Evolutionary conservation across 2,113 vertebrate genomes (phyloP).

Genomic region (Eleginops maclovinus): DNA sequence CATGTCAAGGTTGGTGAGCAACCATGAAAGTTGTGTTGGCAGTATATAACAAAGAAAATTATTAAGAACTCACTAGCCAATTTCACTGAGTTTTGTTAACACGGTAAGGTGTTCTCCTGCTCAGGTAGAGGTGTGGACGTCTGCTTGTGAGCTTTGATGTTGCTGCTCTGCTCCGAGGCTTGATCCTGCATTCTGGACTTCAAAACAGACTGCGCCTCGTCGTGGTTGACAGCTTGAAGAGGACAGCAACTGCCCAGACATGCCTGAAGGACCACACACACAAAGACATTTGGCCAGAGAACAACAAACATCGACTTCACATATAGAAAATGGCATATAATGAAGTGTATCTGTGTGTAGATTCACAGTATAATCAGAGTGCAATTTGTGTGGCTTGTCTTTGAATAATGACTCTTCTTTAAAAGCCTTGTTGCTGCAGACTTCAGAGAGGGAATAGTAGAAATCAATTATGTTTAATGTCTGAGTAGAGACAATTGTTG

Average conservation of each 20-base stretch:
- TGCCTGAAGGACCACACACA: conserved; percentile 85
- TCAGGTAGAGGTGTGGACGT: conserved; percentile 86
- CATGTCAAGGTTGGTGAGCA: conserved; percentile 39
- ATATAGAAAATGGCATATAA: conserved; percentile 21
- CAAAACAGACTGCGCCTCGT: conserved; percentile 90
- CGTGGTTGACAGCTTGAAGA: conserved; percentile 84
- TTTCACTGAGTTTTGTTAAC: conserved; percentile 55
- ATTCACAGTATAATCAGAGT: conserved; percentile 1
- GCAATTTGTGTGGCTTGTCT: conserved; percentile 4
- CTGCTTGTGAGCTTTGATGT: conserved; percentile 90
- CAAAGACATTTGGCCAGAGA: conserved; percentile 37
- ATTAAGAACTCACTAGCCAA: conserved; percentile 34
- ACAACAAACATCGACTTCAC: conserved; percentile 31
- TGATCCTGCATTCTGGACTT: conserved; percentile 93
- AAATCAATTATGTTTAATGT: conserved; percentile 2
- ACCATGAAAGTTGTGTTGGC: conserved; percentile 18
- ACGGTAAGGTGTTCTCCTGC: conserved; percentile 51
- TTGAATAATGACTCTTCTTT: conserved; percentile 17
- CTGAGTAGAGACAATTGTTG: background rate
- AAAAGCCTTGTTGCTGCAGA: conserved; percentile 5
- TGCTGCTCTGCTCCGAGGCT: conserved; percentile 84
- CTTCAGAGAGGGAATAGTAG: background rate
- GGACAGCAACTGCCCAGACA: conserved; percentile 90
- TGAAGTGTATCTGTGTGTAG: conserved; percentile 27
- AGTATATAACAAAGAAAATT: conserved; percentile 30